These are phyloP conservation scores for Gavialis gangeticus DNA, from an alignment of 2,113 vertebrate species.

Conservation along the genomic window DNA sequence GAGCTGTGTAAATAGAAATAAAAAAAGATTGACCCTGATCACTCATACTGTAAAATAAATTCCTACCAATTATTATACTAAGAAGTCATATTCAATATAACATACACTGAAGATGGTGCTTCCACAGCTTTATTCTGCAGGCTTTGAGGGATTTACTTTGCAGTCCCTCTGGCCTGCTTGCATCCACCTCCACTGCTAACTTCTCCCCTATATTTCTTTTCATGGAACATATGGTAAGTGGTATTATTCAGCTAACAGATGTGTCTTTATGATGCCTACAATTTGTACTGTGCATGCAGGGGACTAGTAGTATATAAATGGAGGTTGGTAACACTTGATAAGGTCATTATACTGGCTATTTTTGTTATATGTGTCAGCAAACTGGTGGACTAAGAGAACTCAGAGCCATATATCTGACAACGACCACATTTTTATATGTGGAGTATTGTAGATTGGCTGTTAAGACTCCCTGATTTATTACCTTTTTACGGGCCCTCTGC, in stretches of 20 bases:
- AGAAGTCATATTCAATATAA: slow-evolving; percentile 6
- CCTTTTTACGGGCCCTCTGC: slow-evolving; percentile 61
- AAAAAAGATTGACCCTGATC: neutral
- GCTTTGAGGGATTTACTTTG: neutral
- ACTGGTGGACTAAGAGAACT: slow-evolving; percentile 37
- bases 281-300: slow-evolving; percentile 30
- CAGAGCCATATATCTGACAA: slow-evolving; percentile 59
- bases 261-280: slow-evolving; percentile 46
- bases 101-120: neutral
- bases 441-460: slow-evolving; percentile 57
- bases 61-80: neutral
- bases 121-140: neutral
- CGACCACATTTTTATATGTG: slow-evolving; percentile 62
- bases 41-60: neutral
- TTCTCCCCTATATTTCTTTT: slow-evolving; percentile 40
- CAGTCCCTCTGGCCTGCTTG: neutral
- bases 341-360: slow-evolving; percentile 55
- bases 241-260: slow-evolving; percentile 62
- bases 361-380: slow-evolving; percentile 62
- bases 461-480: slow-evolving; percentile 68
- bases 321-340: slow-evolving; percentile 48
- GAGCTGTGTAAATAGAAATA: neutral
- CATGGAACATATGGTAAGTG: slow-evolving; percentile 35
- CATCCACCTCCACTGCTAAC: neutral
- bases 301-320: slow-evolving; percentile 51